phyloP scores from a whole-genome alignment of 2,113 vertebrate species.

The Chloropsis cyanopogon region DNA sequence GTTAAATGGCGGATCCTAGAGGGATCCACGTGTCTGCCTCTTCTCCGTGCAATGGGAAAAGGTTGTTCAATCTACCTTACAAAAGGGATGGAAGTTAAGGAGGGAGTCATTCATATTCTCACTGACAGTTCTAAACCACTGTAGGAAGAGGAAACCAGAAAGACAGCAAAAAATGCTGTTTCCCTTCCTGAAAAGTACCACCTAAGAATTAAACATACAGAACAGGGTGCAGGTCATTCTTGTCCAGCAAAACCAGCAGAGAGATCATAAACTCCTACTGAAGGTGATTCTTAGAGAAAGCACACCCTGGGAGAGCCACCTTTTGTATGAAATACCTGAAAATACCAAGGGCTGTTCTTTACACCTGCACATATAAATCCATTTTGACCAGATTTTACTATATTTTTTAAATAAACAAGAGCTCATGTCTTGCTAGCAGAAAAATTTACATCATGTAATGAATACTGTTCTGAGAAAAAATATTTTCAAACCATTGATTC shows the following conservation, averaged over 20 bases:
- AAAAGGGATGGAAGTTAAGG: background rate
- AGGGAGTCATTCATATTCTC: background rate
- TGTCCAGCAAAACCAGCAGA: background rate
- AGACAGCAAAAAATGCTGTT: background rate
- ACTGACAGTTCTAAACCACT: background rate
- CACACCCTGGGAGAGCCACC: fast-evolving
- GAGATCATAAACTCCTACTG: background rate
- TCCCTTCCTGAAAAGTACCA: background rate
- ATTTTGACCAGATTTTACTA: background rate
- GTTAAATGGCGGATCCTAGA: background rate
- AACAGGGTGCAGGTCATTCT: background rate
- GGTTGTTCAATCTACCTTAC: background rate
- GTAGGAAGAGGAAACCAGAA: background rate
- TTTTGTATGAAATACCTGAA: background rate
- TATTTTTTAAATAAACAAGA: background rate
- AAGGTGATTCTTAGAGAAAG: background rate
- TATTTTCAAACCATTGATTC: background rate
- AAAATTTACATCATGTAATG: background rate
- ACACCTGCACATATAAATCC: background rate
- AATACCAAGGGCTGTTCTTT: background rate
- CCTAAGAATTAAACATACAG: background rate
- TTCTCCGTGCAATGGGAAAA: background rate
- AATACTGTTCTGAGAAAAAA: background rate
- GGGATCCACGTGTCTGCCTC: background rate
- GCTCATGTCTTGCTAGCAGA: background rate